Percentiles rank a stretch among this genome's conserved stretches.
phyloP scores from a whole-genome alignment of 2,113 vertebrate species.

The Xenopus borealis region DNA sequence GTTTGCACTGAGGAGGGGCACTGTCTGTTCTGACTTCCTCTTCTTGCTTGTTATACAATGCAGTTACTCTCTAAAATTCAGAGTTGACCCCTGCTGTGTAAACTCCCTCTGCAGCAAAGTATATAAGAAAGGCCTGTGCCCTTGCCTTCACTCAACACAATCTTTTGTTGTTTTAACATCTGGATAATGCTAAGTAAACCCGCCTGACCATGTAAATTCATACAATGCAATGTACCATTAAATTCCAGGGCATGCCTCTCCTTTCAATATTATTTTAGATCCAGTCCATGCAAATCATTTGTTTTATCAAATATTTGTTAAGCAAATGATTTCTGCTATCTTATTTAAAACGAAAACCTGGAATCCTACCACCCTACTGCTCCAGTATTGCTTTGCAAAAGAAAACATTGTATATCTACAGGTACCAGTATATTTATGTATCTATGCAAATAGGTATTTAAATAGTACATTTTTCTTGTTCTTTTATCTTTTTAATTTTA shows the following conservation, averaged over 20 bases:
- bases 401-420: too few species aligned
- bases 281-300: not conserved
- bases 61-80: conserved; percentile 43
- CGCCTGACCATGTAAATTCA: conserved; percentile 20
- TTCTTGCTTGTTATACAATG: conserved; percentile 43
- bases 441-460: too few species aligned
- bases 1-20: conserved; percentile 53
- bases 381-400: too few species aligned
- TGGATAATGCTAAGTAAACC: conserved; percentile 35
- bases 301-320: not conserved
- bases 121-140: conserved; percentile 39
- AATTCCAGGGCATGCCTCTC: not conserved
- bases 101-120: conserved; percentile 50
- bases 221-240: conserved; percentile 9
- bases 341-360: too few species aligned
- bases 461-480: too few species aligned
- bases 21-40: conserved; percentile 59
- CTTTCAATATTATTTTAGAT: not conserved
- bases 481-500: too few species aligned
- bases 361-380: too few species aligned
- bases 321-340: not conserved
- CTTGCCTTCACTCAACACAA: conserved; percentile 31
- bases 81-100: conserved; percentile 50
- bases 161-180: conserved; percentile 46
- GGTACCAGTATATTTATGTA: too few species aligned